Evolutionary conservation across 1,140 invertebrate species (phyloP).

Genomic region (Pseudomyrmex gracilis): DNA sequence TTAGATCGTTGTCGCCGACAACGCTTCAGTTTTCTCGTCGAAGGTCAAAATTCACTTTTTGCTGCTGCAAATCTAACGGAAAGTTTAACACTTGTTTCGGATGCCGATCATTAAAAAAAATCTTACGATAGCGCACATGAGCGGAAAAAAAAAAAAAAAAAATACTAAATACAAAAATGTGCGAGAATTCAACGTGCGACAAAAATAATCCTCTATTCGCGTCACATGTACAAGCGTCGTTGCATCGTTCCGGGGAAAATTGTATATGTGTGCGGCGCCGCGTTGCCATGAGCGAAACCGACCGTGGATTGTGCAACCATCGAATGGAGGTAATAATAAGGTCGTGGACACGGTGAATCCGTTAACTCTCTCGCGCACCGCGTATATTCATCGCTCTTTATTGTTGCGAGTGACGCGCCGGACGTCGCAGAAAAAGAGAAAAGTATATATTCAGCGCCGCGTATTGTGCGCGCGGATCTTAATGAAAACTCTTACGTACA

Average conservation of each 20-base stretch:
- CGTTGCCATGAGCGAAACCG: slow-evolving; percentile 27
- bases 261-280: not conserved
- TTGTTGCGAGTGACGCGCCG: slow-evolving; percentile 16
- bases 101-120: slow-evolving; percentile 48
- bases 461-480: slow-evolving; percentile 17
- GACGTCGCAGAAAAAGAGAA: not conserved
- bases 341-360: slow-evolving; percentile 56
- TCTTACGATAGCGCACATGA: not conserved
- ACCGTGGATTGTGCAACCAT: slow-evolving; percentile 65
- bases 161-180: slow-evolving; percentile 19
- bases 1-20: no score
- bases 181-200: not conserved
- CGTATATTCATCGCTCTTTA: slow-evolving; percentile 36
- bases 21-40: not conserved
- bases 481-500: slow-evolving; percentile 40
- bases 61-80: no score
- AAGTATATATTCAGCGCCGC: not conserved
- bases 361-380: slow-evolving; percentile 38
- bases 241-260: slow-evolving; percentile 18
- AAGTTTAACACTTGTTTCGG: not conserved
- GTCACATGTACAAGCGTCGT: slow-evolving; percentile 19
- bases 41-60: slow-evolving; percentile 21
- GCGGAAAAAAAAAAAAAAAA: no score
- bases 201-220: slow-evolving; percentile 50
- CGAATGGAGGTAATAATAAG: slow-evolving; percentile 70